Evolutionary conservation across 1,140 invertebrate genomes (phyloP), one percentile per base, ranked within the genome.

Genomic region (Eupeodes corollae): DNA sequence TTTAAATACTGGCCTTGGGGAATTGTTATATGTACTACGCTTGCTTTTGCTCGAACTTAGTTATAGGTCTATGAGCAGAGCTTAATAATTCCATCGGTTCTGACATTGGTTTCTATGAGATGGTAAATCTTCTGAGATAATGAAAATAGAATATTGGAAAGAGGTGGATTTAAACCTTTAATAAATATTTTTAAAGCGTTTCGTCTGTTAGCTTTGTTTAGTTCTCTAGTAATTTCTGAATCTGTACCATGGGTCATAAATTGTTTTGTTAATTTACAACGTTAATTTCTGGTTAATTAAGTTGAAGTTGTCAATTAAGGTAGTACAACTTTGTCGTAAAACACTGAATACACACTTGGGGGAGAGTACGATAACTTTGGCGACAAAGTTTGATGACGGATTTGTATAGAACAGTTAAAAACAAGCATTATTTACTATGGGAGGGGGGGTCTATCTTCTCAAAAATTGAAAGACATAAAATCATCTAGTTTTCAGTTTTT

Each of bases 201-300:
- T n/a, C 31, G 18, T 13, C 35, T 26, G 16, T 46, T 26, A 14
- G 8, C 40, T 26, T 46, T 46, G n/a, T 46, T 39, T 6, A 39
- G 10, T 39, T 46, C 44, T n/a, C 32, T 46, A 1, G 44, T 35
- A 14, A 46, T 30, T 8, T 38, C 18, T 2, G 44, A 26, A 26
- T 39, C 18, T 6, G n/a, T 46, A n/a, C 44, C 18, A 14, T 46
- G n/a, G 14, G 44, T 39, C 44, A 30, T 46, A 21, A 46, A n/a
- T 35, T 13, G n/a, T n/a, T n/a, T n/a, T n/a, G n/a, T n/a, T n/a
- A n/a, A n/a, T n/a, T n/a, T n/a, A n/a, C n/a, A n/a, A 19, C 31
- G n/a, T 46, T 46, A 46, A 37, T 35, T 46, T 16, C 14, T 2
- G 12, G 30, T 46, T 38, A 21, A 38, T 21, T 37, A 21, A 16